These are phyloP conservation scores for Barypeithes pellucidus DNA, from an alignment of 2,888 invertebrate species.

Conservation along the genomic window DNA sequence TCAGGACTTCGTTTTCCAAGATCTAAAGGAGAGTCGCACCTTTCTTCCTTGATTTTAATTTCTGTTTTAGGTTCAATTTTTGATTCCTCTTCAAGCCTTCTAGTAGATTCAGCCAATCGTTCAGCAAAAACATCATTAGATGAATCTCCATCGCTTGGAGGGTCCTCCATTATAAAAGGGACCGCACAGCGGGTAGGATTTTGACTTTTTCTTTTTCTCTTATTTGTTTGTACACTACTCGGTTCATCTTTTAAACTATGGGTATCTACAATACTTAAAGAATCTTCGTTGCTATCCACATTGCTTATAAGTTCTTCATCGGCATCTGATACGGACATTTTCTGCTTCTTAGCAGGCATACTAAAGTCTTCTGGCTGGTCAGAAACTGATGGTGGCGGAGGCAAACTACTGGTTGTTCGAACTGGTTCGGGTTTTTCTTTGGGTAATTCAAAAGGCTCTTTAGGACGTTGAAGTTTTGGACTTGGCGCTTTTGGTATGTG, in stretches of 20 bases:
- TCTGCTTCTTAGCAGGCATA: constrained; percentile 77
- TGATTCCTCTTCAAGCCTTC: constrained; percentile 56
- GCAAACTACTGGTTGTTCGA: neutral
- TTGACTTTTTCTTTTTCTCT: constrained; percentile 89
- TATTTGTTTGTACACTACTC: constrained; percentile 76
- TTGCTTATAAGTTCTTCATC: constrained; percentile 75
- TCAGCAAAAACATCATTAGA: constrained; percentile 73
- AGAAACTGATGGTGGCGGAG: constrained; percentile 51
- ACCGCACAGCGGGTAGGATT: constrained; percentile 89
- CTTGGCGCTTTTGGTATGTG: constrained; percentile 14
- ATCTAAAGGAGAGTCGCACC: constrained; percentile 67
- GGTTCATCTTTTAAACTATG: constrained; percentile 74
- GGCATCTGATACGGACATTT: constrained; percentile 73
- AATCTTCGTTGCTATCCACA: constrained; percentile 79
- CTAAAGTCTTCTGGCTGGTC: constrained; percentile 82
- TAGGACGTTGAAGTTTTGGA: constrained; percentile 23
- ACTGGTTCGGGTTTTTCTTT: constrained; percentile 31
- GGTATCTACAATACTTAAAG: constrained; percentile 73
- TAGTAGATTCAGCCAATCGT: constrained; percentile 58
- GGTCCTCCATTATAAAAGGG: constrained; percentile 73
- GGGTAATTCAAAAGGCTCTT: constrained; percentile 17
- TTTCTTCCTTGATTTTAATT: constrained; percentile 56
- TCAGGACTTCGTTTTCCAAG: constrained; percentile 71
- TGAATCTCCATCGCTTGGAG: constrained; percentile 76
- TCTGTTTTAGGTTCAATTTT: constrained; percentile 58